Percentiles rank a stretch among this genome's conserved stretches.
Conservation (phyloP, 2,888 invertebrate species). For the Leptinotarsa haldemani region DNA sequence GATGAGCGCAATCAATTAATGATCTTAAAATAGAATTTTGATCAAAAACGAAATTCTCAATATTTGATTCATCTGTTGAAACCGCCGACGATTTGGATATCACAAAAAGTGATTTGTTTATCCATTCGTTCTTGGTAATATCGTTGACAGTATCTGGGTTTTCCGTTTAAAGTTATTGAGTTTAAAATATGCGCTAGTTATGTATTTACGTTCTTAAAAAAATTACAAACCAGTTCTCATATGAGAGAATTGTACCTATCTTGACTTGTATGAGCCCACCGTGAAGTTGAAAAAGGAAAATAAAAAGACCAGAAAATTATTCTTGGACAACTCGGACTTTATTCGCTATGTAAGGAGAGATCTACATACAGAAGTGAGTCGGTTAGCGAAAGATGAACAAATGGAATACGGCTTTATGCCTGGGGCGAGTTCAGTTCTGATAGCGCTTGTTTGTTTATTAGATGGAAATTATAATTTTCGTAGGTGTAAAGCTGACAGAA, state of each 20-base stretch:
- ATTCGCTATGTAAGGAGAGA: constrained; percentile 27
- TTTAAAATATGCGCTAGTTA: constrained; percentile 50
- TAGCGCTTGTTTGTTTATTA: no score
- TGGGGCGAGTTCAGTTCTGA: neutral
- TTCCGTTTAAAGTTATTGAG: constrained; percentile 14
- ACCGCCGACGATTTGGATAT: neutral
- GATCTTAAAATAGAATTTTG: no score
- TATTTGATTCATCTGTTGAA: neutral
- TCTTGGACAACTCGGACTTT: constrained; percentile 50
- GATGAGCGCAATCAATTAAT: no score
- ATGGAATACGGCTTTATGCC: neutral
- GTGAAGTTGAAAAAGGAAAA: constrained; percentile 51
- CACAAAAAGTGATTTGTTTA: neutral
- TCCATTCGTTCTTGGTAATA: constrained; percentile 6
- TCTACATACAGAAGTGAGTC: constrained; percentile 28
- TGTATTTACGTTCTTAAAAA: constrained; percentile 30
- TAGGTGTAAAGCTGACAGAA: no score
- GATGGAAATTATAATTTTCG: no score
- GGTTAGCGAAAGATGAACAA: constrained; percentile 11
- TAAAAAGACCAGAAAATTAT: constrained; percentile 54
- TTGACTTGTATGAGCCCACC: constrained; percentile 54
- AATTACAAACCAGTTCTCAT: constrained; percentile 55
- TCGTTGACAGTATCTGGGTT: constrained; percentile 10
- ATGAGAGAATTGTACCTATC: constrained; percentile 51
- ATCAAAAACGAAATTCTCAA: no score